A percentile compares a stretch with the other conserved stretches of the same genome.
These are phyloP conservation scores for Caiman crocodilus DNA, from an alignment of 2,797 vertebrate genomes.

Conservation along the genomic window DNA sequence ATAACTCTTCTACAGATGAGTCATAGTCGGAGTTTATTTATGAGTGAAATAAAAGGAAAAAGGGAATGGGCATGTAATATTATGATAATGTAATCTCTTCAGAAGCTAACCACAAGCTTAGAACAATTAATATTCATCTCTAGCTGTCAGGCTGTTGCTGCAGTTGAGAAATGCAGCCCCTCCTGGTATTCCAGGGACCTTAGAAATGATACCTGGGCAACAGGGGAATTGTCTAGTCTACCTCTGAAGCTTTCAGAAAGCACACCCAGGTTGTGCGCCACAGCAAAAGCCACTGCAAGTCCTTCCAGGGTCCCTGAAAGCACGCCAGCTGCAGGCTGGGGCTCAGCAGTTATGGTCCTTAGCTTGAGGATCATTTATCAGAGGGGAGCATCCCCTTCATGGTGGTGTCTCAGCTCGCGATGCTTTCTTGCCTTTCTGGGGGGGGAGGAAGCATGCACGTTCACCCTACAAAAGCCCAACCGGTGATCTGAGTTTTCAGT, in stretches of 20 bases:
- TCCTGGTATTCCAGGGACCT: background rate
- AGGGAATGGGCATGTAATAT: background rate
- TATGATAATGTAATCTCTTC: background rate
- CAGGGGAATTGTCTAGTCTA: too few relatives aligned
- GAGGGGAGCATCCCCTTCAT: too few relatives aligned
- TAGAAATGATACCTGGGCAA: background rate
- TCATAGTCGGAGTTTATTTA: background rate
- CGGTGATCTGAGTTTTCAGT: background rate
- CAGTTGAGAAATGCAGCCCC: background rate
- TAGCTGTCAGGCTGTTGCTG: fast-evolving
- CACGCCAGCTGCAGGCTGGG: background rate
- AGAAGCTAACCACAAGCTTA: background rate
- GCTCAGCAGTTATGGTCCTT: background rate
- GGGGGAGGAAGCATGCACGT: too few relatives aligned
- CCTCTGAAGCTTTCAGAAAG: too few relatives aligned
- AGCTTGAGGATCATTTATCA: background rate
- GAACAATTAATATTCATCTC: background rate
- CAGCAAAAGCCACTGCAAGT: too few relatives aligned
- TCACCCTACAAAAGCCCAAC: too few relatives aligned
- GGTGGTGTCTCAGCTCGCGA: background rate
- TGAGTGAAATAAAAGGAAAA: background rate
- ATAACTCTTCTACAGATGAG: fast-evolving
- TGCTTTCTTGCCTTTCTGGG: background rate
- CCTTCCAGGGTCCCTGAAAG: too few relatives aligned
- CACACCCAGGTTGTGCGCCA: too few relatives aligned